Evolutionary conservation across 2,797 vertebrate genomes (phyloP), one percentile per base, ranked within the genome.

Genomic region (Melanotaenia parkinsoni): DNA sequence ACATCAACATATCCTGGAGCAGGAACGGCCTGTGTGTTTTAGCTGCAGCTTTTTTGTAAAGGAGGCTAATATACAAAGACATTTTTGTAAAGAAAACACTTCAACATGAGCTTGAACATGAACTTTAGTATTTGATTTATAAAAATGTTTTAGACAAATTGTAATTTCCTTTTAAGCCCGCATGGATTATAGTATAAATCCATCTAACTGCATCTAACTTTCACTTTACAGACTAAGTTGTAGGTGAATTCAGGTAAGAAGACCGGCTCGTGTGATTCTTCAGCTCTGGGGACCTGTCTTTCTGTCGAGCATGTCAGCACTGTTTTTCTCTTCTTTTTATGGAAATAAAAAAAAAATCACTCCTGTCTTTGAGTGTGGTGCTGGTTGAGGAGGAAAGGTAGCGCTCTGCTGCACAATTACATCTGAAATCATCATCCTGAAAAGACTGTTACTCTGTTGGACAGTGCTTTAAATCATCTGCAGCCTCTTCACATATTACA

Each of bases 181-280:
- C n/a, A 53, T 12, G 12, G 11, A 32, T 37, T 1, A 14, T 0
- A 35, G 11, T 66, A 9, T 20, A 6, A 53, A 50, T 71, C 54
- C 68, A 58, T 70, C 83, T 91, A 90, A 92, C 80, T 43, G 61
- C 83, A 70, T 89, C 78, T 78, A 84, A 92, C 74, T 90, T 79
- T 93, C 69, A 81, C 67, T 88, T 80, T 40, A 60, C 93, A 94
- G 93, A 88, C 26, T 71, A 80, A 89, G 80, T 76, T 84, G 83
- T 93, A 92, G 91, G 83, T 91, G 90, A 68, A 81, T 65, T 77
- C 76, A 94, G 93, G 93, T 94, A 93, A 94, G 92, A 76, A 11
- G 64, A 85, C 74, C 58, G 56, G 2, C 56, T 74, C 18, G 0
- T 75, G 67, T 74, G 70, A 79, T 59, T 79, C 63, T 60, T 57